A percentile compares a stretch with the other conserved stretches of the same genome.
These are phyloP conservation scores for Pseudeuparius sepicola DNA, from an alignment of 2,888 invertebrate genomes.

Conservation along the genomic window DNA sequence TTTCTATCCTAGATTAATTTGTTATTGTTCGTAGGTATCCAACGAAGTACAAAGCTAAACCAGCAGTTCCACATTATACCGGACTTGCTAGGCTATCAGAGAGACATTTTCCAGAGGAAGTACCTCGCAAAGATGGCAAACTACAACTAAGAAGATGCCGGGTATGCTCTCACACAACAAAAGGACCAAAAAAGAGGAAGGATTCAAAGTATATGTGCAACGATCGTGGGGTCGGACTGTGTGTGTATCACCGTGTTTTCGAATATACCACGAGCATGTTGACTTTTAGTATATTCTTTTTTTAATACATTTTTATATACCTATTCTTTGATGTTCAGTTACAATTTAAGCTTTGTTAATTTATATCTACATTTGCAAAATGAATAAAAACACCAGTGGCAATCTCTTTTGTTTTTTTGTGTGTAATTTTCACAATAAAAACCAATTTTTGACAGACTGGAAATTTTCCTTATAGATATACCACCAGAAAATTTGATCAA, in stretches of 20 bases:
- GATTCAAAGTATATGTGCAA: conserved; percentile 16
- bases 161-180: conserved; percentile 14
- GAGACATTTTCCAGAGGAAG: conserved; percentile 11
- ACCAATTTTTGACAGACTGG: conserved; percentile 13
- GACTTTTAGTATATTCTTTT: conserved; percentile 8
- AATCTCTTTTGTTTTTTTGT: conserved; percentile 9
- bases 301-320: no score
- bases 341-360: conserved; percentile 1
- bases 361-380: conserved; percentile 2
- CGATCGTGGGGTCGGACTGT: conserved; percentile 16
- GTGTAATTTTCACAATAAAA: conserved; percentile 14
- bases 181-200: conserved; percentile 11
- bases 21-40: conserved; percentile 10
- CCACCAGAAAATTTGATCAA: no score
- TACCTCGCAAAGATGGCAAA: conserved; percentile 11
- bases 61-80: conserved; percentile 7
- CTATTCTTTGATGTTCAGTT: not conserved
- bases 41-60: conserved; percentile 6
- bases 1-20: conserved; percentile 7
- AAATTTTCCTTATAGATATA: no score
- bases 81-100: conserved; percentile 6
- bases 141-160: conserved; percentile 14
- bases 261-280: conserved; percentile 11
- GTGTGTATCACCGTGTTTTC: conserved; percentile 14
- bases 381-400: conserved; percentile 5